phyloP scores from a whole-genome alignment of 2,797 vertebrate genomes.

The Falco biarmicus region DNA sequence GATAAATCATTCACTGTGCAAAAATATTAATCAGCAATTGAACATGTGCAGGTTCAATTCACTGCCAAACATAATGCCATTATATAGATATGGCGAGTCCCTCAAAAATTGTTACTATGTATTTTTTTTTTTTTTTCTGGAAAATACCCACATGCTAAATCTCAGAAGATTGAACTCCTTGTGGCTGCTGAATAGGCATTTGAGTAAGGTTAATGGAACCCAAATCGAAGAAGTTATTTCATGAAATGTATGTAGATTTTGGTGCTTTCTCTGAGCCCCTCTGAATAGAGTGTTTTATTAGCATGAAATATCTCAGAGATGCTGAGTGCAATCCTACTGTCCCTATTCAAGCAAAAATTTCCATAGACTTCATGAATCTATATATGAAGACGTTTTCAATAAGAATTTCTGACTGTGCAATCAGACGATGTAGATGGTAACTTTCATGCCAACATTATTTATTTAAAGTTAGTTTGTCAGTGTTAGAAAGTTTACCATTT shows the following conservation, averaged over 20 bases:
- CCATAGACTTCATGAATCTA: neutral
- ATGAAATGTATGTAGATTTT: neutral
- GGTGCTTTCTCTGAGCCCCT: neutral
- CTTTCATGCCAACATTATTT: neutral
- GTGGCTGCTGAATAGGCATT: neutral
- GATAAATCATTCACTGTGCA: slow-evolving; percentile 31
- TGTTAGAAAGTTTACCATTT: neutral
- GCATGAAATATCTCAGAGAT: neutral
- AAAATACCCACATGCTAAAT: neutral
- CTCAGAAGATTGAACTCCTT: neutral
- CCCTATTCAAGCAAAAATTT: neutral
- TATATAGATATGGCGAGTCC: neutral
- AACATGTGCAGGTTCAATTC: slow-evolving; percentile 23
- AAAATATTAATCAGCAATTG: slow-evolving; percentile 6
- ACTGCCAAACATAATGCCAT: slow-evolving; percentile 5
- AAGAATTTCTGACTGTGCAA: neutral
- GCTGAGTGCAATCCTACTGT: neutral
- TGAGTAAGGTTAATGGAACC: neutral
- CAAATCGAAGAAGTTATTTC: slow-evolving; percentile 22
- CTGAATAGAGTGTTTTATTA: neutral
- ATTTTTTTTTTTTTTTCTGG: neutral
- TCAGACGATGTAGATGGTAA: neutral
- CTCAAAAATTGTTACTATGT: neutral
- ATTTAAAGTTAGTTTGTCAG: neutral
- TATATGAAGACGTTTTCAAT: neutral